Percentiles rank a stretch among this genome's conserved stretches.
These are phyloP conservation scores for Mellivora capensis DNA, from an alignment of 2,113 vertebrate species.

Conservation along the genomic window DNA sequence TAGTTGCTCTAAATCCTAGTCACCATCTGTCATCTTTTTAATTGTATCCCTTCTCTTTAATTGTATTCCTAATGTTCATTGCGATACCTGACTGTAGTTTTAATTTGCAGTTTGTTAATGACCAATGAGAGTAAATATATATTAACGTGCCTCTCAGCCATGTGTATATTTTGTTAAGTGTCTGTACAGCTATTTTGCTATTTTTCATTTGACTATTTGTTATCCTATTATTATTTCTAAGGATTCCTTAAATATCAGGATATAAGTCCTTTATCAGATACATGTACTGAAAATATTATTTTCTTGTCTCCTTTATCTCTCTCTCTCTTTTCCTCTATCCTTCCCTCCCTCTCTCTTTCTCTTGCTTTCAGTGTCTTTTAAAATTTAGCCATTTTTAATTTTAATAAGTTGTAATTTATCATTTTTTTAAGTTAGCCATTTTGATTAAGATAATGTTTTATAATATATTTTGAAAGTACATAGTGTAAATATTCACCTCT, in stretches of 20 bases:
- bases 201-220: neutral
- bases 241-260: neutral
- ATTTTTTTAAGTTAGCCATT: neutral
- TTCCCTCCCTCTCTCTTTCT: neutral
- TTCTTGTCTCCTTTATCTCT: neutral
- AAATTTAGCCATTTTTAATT: neutral
- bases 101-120: neutral
- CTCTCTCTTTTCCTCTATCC: neutral
- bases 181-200: neutral
- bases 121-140: neutral
- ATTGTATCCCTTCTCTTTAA: neutral
- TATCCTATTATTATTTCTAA: neutral
- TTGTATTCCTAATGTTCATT: neutral
- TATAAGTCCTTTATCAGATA: neutral
- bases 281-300: neutral
- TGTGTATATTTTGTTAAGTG: neutral
- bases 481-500: neutral
- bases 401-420: neutral
- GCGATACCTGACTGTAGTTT: neutral
- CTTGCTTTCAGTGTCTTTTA: neutral
- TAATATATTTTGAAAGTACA: neutral
- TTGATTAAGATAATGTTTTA: neutral
- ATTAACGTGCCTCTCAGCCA: neutral
- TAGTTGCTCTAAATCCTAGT: neutral
- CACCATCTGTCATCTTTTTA: neutral